Percentiles rank a stretch among this genome's conserved stretches.
Conservation (phyloP, 2,888 invertebrate species). For the Drosophila parthenogenetica region DNA sequence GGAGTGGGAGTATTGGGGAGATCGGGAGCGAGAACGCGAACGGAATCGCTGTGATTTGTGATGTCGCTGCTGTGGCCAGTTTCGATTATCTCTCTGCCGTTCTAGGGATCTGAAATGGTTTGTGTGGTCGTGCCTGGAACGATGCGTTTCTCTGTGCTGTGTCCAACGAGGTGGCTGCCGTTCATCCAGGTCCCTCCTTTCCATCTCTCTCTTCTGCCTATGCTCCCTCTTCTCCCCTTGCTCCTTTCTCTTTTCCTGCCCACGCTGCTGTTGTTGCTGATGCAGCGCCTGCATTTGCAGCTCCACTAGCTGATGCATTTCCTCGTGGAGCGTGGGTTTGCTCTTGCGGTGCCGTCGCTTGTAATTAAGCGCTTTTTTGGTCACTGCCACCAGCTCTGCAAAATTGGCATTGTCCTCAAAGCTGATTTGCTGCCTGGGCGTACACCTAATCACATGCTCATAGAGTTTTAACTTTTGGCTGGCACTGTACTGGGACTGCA, state of each 20-base stretch:
- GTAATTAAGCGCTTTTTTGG: slow-evolving; percentile 73
- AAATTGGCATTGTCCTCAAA: slow-evolving; percentile 66
- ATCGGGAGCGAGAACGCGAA: background rate
- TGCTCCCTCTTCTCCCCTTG: background rate
- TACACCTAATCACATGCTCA: slow-evolving; percentile 70
- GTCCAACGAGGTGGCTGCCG: background rate
- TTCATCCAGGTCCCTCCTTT: background rate
- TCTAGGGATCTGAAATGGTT: background rate
- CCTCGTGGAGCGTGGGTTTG: slow-evolving; percentile 82
- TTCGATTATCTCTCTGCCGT: background rate
- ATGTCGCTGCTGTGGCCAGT: background rate
- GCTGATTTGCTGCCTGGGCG: slow-evolving; percentile 22
- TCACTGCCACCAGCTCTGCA: slow-evolving; percentile 80
- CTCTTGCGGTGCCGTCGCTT: slow-evolving; percentile 79
- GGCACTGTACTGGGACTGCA: slow-evolving; percentile 70
- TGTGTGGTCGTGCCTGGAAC: too few species aligned
- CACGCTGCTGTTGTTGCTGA: slow-evolving; percentile 4
- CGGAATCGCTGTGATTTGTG: background rate
- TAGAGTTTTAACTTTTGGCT: slow-evolving; percentile 77
- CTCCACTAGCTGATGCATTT: slow-evolving; percentile 80
- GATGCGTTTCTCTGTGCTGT: too few species aligned
- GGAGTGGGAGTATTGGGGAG: slow-evolving; percentile 1
- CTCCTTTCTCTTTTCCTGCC: background rate
- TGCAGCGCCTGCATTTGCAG: slow-evolving; percentile 83
- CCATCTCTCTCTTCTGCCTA: background rate